Conservation (phyloP, 92 coral and sea anemone genomes). For the Epizoanthus fatuus region DNA sequence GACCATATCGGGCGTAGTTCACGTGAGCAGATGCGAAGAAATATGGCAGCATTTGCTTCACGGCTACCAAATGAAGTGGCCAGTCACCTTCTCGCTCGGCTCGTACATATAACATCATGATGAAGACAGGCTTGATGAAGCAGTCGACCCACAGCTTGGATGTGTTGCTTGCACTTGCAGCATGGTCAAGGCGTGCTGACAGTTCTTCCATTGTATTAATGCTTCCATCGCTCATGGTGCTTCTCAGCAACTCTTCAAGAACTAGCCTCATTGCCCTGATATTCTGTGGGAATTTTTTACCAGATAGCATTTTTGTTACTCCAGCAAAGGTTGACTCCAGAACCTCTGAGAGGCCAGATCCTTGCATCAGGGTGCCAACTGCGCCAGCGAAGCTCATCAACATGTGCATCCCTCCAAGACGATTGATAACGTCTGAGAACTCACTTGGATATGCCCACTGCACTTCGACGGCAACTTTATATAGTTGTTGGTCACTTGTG, state of each 20-base stretch:
- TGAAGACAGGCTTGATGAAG: conserved; percentile 65
- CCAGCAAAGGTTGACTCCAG: conserved; percentile 62
- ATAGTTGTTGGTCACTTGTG: conserved; percentile 72
- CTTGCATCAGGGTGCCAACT: conserved; percentile 71
- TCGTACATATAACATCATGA: conserved; percentile 60
- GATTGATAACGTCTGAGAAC: conserved; percentile 58
- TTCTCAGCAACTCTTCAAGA: conserved; percentile 65
- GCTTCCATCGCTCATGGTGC: conserved; percentile 34
- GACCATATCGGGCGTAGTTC: conserved; percentile 75
- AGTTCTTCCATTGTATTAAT: conserved; percentile 59
- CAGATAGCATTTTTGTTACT: conserved; percentile 63
- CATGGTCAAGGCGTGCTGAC: conserved; percentile 52
- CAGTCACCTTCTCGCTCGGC: conserved; percentile 77
- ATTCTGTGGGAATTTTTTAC: conserved; percentile 71
- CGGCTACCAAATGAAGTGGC: conserved; percentile 76
- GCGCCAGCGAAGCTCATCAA: conserved; percentile 77
- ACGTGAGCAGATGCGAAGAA: conserved; percentile 68
- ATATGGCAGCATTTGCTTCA: conserved; percentile 74
- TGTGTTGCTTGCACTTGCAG: conserved; percentile 57
- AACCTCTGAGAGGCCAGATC: conserved; percentile 68
- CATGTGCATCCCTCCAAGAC: conserved; percentile 80
- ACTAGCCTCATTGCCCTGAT: conserved; percentile 68
- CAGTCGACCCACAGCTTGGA: conserved; percentile 71
- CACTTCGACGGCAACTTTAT: conserved; percentile 71
- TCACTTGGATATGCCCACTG: conserved; percentile 61